phyloP scores from a whole-genome alignment of 1,140 invertebrate species.

The Dendroctonus ponderosae region DNA sequence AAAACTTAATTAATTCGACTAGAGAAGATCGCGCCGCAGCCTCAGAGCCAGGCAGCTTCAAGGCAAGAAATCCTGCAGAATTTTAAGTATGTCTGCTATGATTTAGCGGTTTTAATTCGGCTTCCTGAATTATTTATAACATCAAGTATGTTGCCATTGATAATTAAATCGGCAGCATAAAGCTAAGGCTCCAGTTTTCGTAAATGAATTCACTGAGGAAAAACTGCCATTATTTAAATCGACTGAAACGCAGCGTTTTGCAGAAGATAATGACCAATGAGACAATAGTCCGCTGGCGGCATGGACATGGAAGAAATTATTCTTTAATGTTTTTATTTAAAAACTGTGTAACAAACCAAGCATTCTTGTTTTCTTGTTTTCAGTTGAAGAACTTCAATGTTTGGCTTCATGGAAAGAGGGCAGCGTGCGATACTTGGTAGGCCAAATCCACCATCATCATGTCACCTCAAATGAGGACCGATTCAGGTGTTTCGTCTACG shows the following conservation, averaged over 20 bases:
- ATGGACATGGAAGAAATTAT: too few relatives aligned
- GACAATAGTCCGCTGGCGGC: too few relatives aligned
- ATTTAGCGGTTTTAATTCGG: neutral
- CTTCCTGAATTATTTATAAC: too few relatives aligned
- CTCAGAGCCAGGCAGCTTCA: conserved; percentile 4
- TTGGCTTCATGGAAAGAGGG: conserved; percentile 87
- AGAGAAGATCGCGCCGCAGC: neutral
- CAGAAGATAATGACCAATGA: too few relatives aligned
- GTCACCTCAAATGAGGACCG: conserved; percentile 87
- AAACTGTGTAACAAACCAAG: too few relatives aligned
- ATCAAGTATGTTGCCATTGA: too few relatives aligned
- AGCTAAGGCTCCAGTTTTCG: neutral
- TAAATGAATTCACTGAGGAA: neutral
- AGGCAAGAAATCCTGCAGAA: conserved; percentile 4
- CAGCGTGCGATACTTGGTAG: conserved; percentile 81
- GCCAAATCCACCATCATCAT: conserved; percentile 76
- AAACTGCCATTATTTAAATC: neutral
- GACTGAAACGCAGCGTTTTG: neutral
- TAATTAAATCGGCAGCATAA: too few relatives aligned
- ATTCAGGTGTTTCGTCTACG: conserved; percentile 90
- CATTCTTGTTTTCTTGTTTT: too few relatives aligned
- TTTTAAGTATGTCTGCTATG: conserved; percentile 12
- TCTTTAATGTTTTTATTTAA: too few relatives aligned
- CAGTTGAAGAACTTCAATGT: conserved; percentile 84
- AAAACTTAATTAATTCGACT: conserved; percentile 15